A percentile compares a stretch with the other conserved stretches of the same genome.
Conservation (phyloP, 2,888 invertebrate genomes). For the Mystacides longicornis region DNA sequence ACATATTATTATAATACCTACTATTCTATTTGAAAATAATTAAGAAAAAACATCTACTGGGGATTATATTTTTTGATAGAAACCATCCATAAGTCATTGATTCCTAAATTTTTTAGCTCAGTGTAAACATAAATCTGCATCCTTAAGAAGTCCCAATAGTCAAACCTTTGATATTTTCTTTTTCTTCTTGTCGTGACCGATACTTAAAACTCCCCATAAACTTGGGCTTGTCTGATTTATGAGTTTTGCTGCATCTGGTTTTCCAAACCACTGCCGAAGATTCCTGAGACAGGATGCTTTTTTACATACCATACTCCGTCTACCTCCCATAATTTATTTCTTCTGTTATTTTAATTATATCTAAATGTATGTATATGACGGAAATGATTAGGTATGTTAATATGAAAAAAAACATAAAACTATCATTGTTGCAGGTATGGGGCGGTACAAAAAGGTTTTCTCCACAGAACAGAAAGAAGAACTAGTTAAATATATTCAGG, state of each 20-base stretch:
- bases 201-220: no score
- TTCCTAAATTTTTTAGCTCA: no score
- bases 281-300: not conserved
- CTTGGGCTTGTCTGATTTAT: no score
- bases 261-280: no score
- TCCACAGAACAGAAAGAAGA: not conserved
- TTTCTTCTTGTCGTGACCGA: no score
- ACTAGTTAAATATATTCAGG: not conserved
- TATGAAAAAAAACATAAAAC: not conserved
- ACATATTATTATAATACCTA: not conserved
- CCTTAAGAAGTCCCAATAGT: no score
- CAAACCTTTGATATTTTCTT: no score
- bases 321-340: not conserved
- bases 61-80: no score
- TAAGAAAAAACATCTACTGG: no score
- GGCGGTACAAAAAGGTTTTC: not conserved
- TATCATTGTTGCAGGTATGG: not conserved
- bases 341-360: not conserved
- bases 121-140: no score
- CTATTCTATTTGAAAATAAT: not conserved
- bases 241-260: no score
- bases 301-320: not conserved
- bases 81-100: no score
- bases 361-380: not conserved
- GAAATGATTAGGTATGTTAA: not conserved